Conservation (phyloP, 92 coral and sea anemone genomes). For the Epizoanthus rinbou region DNA sequence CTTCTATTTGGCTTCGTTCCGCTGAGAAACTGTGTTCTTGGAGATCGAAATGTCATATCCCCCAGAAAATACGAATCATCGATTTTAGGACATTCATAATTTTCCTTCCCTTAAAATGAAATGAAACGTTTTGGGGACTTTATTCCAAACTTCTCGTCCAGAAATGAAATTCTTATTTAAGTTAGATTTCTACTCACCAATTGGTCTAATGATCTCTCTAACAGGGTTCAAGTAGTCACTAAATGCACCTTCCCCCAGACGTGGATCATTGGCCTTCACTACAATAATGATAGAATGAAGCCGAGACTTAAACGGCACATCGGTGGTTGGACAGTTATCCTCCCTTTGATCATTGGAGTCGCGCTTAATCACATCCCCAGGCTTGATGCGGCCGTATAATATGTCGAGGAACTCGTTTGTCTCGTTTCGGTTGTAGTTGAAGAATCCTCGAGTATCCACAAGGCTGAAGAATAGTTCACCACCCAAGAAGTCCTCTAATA, state of each 20-base stretch:
- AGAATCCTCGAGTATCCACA: conserved; percentile 70
- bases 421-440: conserved; percentile 50
- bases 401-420: conserved; percentile 57
- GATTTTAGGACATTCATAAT: no score
- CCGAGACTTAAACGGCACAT: conserved; percentile 38
- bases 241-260: conserved; percentile 57
- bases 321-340: neutral
- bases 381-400: conserved; percentile 43
- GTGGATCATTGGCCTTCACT: conserved; percentile 59
- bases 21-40: neutral
- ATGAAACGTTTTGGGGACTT: no score
- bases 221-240: conserved; percentile 60
- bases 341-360: neutral
- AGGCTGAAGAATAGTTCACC: conserved; percentile 58
- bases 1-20: no score
- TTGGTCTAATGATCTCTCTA: conserved; percentile 42
- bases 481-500: conserved; percentile 57
- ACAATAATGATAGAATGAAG: conserved; percentile 64
- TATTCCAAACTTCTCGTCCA: no score
- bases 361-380: conserved; percentile 54
- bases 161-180: no score
- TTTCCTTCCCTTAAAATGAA: no score
- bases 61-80: no score
- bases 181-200: conserved; percentile 31
- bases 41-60: neutral